Conservation (phyloP, 2,888 invertebrate species). For the Spilarctia lutea region DNA sequence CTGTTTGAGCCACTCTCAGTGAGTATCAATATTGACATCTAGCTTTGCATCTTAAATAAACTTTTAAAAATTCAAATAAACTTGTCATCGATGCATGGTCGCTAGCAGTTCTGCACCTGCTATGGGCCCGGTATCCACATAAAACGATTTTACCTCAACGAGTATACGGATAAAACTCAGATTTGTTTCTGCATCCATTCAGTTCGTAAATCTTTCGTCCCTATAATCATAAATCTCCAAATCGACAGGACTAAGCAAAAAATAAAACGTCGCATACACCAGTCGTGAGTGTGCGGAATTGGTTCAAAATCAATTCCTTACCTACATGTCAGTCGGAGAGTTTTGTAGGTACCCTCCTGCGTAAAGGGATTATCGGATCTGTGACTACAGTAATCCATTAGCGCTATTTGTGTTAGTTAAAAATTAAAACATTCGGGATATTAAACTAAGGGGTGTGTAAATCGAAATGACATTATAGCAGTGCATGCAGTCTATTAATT, state of each 20-base stretch:
- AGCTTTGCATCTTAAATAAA: background rate
- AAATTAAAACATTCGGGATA: conserved; percentile 40
- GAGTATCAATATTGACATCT: background rate
- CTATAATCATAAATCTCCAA: conserved; percentile 4
- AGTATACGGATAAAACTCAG: background rate
- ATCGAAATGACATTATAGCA: background rate
- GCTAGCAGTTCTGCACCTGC: background rate
- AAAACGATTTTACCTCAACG: background rate
- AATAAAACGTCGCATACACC: background rate
- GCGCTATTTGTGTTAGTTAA: conserved; percentile 36
- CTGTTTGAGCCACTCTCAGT: background rate
- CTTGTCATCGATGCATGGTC: background rate
- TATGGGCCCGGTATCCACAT: background rate
- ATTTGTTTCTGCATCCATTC: conserved; percentile 4
- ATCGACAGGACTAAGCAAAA: background rate
- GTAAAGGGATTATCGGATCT: conserved; percentile 44
- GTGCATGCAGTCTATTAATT: too few relatives aligned
- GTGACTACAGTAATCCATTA: conserved; percentile 46
- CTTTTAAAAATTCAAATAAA: background rate
- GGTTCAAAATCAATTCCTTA: conserved; percentile 46
- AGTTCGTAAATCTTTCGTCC: conserved; percentile 4
- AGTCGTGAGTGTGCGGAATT: conserved; percentile 8
- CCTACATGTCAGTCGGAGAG: conserved; percentile 51
- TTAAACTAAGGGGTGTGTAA: conserved; percentile 11
- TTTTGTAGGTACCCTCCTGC: conserved; percentile 33